These are phyloP conservation scores for Metopia argyrocephala DNA, from an alignment of 2,888 invertebrate genomes.

Conservation along the genomic window DNA sequence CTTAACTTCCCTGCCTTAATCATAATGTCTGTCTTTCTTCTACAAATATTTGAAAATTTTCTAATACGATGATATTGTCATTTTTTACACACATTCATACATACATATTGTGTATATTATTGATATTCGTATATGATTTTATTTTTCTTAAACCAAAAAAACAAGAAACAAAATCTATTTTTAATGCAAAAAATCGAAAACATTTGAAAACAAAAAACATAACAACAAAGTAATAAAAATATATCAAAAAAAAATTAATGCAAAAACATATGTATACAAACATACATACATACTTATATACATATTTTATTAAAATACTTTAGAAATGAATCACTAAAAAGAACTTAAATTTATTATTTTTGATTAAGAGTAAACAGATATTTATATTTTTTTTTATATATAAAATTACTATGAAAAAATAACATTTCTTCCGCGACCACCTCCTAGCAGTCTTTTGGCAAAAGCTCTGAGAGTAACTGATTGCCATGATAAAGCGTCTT, in stretches of 20 bases:
- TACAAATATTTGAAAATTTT: not conserved
- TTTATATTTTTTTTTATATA: no score
- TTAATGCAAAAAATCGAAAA: not conserved
- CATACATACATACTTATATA: not conserved
- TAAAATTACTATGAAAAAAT: no score
- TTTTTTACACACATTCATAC: not conserved
- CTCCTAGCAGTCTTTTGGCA: no score
- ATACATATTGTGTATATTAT: not conserved
- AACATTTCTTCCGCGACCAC: no score
- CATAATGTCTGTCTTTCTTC: no score
- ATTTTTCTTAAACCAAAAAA: not conserved
- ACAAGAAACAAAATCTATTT: constrained; percentile 8
- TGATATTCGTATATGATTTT: not conserved
- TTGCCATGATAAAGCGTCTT: no score
- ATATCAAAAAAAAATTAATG: not conserved
- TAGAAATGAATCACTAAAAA: not conserved
- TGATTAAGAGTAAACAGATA: not conserved
- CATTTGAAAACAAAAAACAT: not conserved
- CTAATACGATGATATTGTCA: no score
- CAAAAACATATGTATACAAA: not conserved
- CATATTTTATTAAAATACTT: no score
- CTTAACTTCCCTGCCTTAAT: no score
- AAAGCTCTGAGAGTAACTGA: no score
- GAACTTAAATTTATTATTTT: not conserved
- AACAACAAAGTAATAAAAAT: not conserved